Evolutionary conservation across 2,113 vertebrate species (phyloP).

Genomic region (Arenaria interpres): DNA sequence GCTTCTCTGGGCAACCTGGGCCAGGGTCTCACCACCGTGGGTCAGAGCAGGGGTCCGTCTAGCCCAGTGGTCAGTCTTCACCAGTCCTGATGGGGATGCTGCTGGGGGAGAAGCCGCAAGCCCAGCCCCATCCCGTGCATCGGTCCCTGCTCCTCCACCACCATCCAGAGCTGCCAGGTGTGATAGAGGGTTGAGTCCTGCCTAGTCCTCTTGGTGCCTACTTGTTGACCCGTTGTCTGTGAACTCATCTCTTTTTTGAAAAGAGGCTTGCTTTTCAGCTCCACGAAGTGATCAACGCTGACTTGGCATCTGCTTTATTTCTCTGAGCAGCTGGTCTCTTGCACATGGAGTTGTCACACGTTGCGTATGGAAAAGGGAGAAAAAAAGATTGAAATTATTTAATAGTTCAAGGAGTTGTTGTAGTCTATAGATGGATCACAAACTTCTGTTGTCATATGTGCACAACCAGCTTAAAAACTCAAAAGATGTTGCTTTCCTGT

Average conservation of each 20-base stretch:
- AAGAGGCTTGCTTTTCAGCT: not conserved
- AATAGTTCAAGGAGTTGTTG: not conserved
- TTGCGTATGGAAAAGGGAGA: not conserved
- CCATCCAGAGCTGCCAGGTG: not conserved
- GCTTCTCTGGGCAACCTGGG: not conserved
- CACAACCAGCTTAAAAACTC: not conserved
- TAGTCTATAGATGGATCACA: not conserved
- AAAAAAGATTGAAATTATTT: not conserved
- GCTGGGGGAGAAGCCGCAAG: not conserved
- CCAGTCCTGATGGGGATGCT: not conserved
- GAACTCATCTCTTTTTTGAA: not conserved
- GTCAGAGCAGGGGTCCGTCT: not conserved
- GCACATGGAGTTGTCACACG: fast-evolving
- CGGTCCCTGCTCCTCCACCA: not conserved
- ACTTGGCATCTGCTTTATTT: not conserved
- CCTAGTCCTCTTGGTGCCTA: not conserved
- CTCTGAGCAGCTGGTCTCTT: not conserved
- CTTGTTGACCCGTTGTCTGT: not conserved
- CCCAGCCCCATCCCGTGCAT: fast-evolving
- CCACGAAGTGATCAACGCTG: not conserved
- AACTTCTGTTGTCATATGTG: not conserved
- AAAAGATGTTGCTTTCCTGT: not conserved
- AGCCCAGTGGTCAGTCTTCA: not conserved
- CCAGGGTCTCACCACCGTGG: not conserved
- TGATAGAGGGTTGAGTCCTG: not conserved